Evolutionary conservation across 1,140 invertebrate genomes (phyloP).

Genomic region (Lepeophtheirus salmonis): DNA sequence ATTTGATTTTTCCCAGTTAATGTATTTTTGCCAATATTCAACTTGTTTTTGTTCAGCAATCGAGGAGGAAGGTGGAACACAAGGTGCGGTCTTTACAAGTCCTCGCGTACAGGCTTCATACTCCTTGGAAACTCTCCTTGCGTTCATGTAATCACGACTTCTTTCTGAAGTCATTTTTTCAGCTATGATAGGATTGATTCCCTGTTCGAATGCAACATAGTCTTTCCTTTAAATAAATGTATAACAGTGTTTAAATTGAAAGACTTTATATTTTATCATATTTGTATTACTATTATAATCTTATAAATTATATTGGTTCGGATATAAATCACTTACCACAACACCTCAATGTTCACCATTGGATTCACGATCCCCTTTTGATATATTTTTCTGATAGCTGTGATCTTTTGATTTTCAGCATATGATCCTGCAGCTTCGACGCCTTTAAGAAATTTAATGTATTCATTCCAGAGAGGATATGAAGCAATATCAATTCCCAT

Average conservation of each 20-base stretch:
- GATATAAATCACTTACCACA: constrained; percentile 45
- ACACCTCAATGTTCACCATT: constrained; percentile 86
- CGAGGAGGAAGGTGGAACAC: constrained; percentile 64
- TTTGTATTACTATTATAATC: too few relatives aligned
- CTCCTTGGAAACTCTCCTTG: constrained; percentile 84
- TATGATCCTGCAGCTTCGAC: constrained; percentile 95
- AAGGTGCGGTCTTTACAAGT: constrained; percentile 78
- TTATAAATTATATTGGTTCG: too few relatives aligned
- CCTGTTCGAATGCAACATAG: constrained; percentile 81
- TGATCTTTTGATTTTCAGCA: constrained; percentile 97
- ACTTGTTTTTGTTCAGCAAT: constrained; percentile 30
- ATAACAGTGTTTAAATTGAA: neutral
- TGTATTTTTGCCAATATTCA: constrained; percentile 98
- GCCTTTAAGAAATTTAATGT: constrained; percentile 87
- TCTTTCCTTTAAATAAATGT: constrained; percentile 42
- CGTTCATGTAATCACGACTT: constrained; percentile 92
- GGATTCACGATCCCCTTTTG: constrained; percentile 87
- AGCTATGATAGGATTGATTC: constrained; percentile 89
- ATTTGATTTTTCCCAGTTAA: constrained; percentile 90
- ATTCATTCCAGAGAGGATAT: constrained; percentile 91
- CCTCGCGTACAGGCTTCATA: constrained; percentile 84
- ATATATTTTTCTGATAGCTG: constrained; percentile 87
- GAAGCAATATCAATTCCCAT: constrained; percentile 96
- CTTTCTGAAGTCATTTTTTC: constrained; percentile 79
- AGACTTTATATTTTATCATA: neutral